Evolutionary conservation across 2,888 invertebrate genomes (phyloP).

Genomic region (Polydrusus tereticollis): DNA sequence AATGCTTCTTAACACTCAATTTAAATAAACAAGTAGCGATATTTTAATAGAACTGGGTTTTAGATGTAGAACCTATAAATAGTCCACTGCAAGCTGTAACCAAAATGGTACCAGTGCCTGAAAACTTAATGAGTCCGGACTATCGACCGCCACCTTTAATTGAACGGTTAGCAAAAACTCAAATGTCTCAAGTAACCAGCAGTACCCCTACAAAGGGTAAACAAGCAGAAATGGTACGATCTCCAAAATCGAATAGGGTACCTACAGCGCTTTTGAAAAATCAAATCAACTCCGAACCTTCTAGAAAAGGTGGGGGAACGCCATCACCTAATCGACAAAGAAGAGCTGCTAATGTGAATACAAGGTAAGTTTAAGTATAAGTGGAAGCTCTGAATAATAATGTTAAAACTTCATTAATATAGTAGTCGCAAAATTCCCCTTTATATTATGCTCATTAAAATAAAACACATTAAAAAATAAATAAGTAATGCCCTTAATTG

Average conservation of each 20-base stretch:
- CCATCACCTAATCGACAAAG: slow-evolving; percentile 52
- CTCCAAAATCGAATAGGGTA: slow-evolving; percentile 36
- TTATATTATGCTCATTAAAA: too few species aligned
- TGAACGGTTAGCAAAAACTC: slow-evolving; percentile 46
- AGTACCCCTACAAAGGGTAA: slow-evolving; percentile 18
- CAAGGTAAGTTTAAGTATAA: slow-evolving; percentile 45
- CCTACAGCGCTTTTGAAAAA: slow-evolving; percentile 25
- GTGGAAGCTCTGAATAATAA: neutral
- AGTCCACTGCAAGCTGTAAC: slow-evolving; percentile 84
- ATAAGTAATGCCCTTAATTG: too few species aligned
- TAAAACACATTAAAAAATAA: too few species aligned
- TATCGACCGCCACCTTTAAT: slow-evolving; percentile 68
- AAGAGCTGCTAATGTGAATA: slow-evolving; percentile 38
- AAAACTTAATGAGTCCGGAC: slow-evolving; percentile 88
- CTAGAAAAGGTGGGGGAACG: slow-evolving; percentile 51
- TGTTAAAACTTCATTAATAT: neutral
- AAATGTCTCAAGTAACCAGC: slow-evolving; percentile 21
- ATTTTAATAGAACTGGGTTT: too few species aligned
- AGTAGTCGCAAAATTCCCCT: too few species aligned
- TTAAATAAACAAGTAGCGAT: too few species aligned
- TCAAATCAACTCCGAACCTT: slow-evolving; percentile 46
- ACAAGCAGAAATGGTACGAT: slow-evolving; percentile 15
- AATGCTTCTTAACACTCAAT: too few species aligned
- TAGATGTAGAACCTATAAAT: slow-evolving; percentile 62
- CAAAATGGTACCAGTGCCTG: slow-evolving; percentile 90